A percentile compares a stretch with the other conserved stretches of the same genome.
Conservation (phyloP, 2,888 invertebrate genomes). For the Pseudococcus viburni region DNA sequence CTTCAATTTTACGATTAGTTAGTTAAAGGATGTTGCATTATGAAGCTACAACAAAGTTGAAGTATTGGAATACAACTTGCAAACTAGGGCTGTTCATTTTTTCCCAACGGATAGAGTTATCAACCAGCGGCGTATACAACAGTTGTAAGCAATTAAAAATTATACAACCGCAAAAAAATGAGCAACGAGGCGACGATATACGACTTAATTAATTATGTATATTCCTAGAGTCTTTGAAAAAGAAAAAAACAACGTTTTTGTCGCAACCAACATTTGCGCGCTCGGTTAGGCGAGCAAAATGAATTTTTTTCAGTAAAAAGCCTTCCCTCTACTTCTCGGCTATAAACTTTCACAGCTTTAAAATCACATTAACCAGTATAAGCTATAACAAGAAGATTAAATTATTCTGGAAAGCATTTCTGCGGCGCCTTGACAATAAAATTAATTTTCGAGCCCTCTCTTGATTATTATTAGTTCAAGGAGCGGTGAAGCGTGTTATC, state of each 20-base stretch:
- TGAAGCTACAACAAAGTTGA: not conserved
- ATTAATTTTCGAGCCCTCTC: conserved; percentile 51
- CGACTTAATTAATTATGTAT: conserved; percentile 14
- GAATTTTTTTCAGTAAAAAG: not conserved
- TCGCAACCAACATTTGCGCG: not conserved
- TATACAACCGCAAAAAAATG: not conserved
- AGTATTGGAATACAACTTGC: not conserved
- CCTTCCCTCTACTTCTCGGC: not conserved
- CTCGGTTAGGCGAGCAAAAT: conserved; percentile 39
- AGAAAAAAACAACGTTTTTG: conserved; percentile 2
- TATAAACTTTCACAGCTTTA: conserved; percentile 50
- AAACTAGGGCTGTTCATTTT: not conserved
- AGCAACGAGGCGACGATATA: conserved; percentile 21
- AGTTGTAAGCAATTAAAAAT: conserved; percentile 22
- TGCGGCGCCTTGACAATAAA: conserved; percentile 54
- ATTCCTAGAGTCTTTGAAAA: not conserved
- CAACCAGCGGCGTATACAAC: not conserved
- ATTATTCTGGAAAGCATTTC: conserved; percentile 44
- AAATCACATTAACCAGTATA: conserved; percentile 50
- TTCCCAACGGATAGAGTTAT: not conserved
- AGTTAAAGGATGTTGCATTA: not conserved
- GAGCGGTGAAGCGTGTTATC: conserved; percentile 54
- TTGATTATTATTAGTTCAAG: conserved; percentile 52
- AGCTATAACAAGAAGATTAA: conserved; percentile 51
- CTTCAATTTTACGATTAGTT: conserved; percentile 18